phyloP scores from a whole-genome alignment of 2,888 invertebrate genomes.

The Muscina levida region DNA sequence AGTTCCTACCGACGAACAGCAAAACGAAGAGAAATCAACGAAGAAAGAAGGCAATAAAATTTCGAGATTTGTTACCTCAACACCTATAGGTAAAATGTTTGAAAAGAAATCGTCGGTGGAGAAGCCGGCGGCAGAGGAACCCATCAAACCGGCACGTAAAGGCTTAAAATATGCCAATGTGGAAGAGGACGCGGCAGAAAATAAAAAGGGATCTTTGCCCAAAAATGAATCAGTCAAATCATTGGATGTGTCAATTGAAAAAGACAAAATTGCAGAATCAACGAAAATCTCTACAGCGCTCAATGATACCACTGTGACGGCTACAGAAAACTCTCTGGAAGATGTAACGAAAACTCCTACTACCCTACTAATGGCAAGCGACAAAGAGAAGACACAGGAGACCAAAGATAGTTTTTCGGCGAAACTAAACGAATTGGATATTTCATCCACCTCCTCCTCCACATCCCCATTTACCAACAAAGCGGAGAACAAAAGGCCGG shows the following conservation, averaged over 20 bases:
- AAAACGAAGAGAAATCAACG: conserved; percentile 46
- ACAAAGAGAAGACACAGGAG: conserved; percentile 44
- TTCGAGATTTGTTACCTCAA: conserved; percentile 72
- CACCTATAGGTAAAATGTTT: conserved; percentile 70
- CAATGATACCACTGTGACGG: conserved; percentile 48
- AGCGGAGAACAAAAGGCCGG: conserved; percentile 72
- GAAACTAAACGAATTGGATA: conserved; percentile 42
- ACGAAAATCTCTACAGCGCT: conserved; percentile 30
- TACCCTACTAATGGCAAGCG: conserved; percentile 47
- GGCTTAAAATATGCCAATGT: conserved; percentile 67
- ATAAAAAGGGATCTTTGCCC: conserved; percentile 31
- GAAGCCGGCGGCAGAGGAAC: conserved; percentile 17
- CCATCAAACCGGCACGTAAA: conserved; percentile 63
- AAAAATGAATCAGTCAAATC: conserved; percentile 51
- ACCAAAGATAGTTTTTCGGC: conserved; percentile 36
- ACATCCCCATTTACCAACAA: too few relatives aligned
- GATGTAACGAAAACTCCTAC: conserved; percentile 50
- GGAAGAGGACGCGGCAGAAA: conserved; percentile 21
- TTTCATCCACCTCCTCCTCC: conserved; percentile 4
- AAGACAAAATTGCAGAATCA: conserved; percentile 35
- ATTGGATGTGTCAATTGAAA: conserved; percentile 51
- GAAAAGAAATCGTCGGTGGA: conserved; percentile 50
- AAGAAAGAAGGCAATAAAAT: conserved; percentile 46
- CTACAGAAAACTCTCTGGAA: conserved; percentile 44
- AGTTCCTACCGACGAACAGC: conserved; percentile 54